Percentiles rank a stretch among this genome's conserved stretches.
Conservation (phyloP, 2,113 vertebrate genomes). For the Oryzias celebensis region DNA sequence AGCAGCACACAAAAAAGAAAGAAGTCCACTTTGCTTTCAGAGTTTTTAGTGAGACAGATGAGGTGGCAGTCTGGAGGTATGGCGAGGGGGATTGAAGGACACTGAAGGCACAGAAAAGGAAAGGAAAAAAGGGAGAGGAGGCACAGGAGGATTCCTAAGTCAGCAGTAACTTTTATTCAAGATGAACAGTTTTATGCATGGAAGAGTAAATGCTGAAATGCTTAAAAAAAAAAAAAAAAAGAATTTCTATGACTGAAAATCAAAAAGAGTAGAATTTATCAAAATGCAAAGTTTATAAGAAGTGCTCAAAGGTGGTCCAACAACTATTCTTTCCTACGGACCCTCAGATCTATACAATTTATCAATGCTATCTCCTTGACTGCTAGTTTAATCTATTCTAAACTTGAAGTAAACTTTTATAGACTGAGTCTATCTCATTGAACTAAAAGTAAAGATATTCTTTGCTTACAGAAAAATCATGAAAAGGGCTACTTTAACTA, state of each 20-base stretch:
- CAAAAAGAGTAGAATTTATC: slow-evolving; percentile 30
- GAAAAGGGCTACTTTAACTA: too few species aligned
- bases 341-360: slow-evolving; percentile 30
- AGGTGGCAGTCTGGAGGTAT: slow-evolving; percentile 33
- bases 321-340: slow-evolving; percentile 28
- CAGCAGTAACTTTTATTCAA: slow-evolving; percentile 60
- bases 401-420: slow-evolving; percentile 40
- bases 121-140: slow-evolving; percentile 12
- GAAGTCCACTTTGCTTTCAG: slow-evolving; percentile 37
- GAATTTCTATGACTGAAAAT: slow-evolving; percentile 28
- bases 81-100: slow-evolving; percentile 42
- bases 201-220: slow-evolving; percentile 34
- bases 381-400: slow-evolving; percentile 46
- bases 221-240: slow-evolving; percentile 28
- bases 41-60: slow-evolving; percentile 65
- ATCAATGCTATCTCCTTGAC: slow-evolving; percentile 33
- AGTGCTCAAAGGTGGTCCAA: slow-evolving; percentile 15
- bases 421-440: slow-evolving; percentile 17
- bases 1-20: background rate
- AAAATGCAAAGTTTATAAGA: slow-evolving; percentile 45
- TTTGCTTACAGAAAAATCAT: too few species aligned
- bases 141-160: slow-evolving; percentile 40
- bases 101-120: slow-evolving; percentile 16
- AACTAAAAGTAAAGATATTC: too few species aligned
- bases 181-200: slow-evolving; percentile 44